Conservation (phyloP, 1,140 invertebrate species). For the Sarcophaga bullata region DNA sequence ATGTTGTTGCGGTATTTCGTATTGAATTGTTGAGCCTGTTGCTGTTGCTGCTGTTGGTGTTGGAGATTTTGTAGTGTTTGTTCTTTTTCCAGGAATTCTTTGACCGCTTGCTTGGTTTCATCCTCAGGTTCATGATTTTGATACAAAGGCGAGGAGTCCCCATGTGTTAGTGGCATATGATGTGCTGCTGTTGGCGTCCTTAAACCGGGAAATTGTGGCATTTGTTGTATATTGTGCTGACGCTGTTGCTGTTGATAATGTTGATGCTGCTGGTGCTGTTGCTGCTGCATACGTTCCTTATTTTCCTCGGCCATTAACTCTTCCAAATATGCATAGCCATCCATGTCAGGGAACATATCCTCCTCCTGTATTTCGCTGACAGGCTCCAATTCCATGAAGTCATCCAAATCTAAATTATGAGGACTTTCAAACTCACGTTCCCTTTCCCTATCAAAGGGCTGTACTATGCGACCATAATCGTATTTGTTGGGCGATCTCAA, state of each 20-base stretch:
- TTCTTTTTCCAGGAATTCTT: conserved; percentile 55
- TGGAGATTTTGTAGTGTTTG: background rate
- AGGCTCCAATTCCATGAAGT: conserved; percentile 57
- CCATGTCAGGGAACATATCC: conserved; percentile 56
- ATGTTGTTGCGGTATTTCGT: conserved; percentile 45
- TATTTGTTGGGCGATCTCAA: conserved; percentile 52
- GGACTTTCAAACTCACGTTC: conserved; percentile 46
- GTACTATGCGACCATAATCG: conserved; percentile 57
- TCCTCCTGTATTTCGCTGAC: conserved; percentile 51
- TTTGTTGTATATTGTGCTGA: conserved; percentile 48
- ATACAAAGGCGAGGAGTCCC: background rate
- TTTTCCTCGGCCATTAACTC: conserved; percentile 46
- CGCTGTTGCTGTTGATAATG: background rate
- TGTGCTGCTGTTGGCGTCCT: conserved; percentile 30
- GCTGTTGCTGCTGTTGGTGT: conserved; percentile 38
- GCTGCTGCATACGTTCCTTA: conserved; percentile 4
- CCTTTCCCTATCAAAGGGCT: conserved; percentile 54
- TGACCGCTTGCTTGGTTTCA: conserved; percentile 50
- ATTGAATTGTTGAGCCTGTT: conserved; percentile 31
- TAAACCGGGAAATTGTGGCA: conserved; percentile 26
- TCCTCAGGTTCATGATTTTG: conserved; percentile 52
- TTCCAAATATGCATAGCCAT: conserved; percentile 59
- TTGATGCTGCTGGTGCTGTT: background rate
- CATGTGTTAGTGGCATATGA: background rate
- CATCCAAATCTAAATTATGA: conserved; percentile 54